Evolutionary conservation across 1,140 invertebrate species (phyloP).

Genomic region (Campoletis sonorensis): DNA sequence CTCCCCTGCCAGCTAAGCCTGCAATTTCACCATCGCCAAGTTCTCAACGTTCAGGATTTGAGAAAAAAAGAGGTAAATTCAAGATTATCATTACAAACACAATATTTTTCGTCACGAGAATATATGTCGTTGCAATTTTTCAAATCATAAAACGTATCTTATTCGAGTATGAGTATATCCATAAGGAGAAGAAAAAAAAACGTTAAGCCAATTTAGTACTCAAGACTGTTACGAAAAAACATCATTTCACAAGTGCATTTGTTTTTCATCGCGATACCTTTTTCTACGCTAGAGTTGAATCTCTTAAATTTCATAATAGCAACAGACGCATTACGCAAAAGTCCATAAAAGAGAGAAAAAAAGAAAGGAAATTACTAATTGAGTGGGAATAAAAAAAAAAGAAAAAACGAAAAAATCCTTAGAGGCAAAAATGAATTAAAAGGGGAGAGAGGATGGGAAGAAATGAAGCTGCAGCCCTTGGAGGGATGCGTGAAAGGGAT

Average conservation of each 20-base stretch:
- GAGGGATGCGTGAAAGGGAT: constrained; percentile 9
- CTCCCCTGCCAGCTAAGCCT: constrained; percentile 63
- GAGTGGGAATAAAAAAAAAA: not conserved
- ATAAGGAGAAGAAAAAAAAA: too few species aligned
- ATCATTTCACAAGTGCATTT: too few species aligned
- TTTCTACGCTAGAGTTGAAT: not conserved
- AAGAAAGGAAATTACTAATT: too few species aligned
- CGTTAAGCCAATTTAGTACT: too few species aligned
- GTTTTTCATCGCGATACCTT: too few species aligned
- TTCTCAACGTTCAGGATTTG: not conserved
- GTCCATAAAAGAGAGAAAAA: not conserved
- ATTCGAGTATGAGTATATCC: too few species aligned
- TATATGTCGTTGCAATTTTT: too few species aligned
- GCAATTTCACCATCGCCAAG: constrained; percentile 48
- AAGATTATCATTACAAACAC: too few species aligned
- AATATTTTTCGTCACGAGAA: too few species aligned
- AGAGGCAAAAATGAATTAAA: not conserved
- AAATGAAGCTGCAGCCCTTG: not conserved
- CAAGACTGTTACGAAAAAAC: too few species aligned
- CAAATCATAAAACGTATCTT: too few species aligned
- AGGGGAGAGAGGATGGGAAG: not conserved
- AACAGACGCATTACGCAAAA: constrained; percentile 46
- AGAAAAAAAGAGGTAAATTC: constrained; percentile 53
- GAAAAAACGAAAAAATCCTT: not conserved
- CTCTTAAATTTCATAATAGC: constrained; percentile 55